phyloP scores from a whole-genome alignment of 2,113 vertebrate genomes.

The Entelurus aequoreus region DNA sequence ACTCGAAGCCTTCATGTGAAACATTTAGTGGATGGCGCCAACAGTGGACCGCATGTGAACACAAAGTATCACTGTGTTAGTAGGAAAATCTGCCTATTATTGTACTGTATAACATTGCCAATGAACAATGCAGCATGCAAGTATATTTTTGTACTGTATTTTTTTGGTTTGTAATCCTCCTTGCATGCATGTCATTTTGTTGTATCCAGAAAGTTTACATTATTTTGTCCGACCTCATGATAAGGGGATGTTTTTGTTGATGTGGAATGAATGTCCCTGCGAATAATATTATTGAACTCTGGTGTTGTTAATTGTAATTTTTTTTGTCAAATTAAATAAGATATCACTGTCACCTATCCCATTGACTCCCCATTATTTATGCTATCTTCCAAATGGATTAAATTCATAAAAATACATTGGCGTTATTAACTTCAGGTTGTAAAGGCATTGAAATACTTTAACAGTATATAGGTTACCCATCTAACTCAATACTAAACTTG shows the following conservation, averaged over 20 bases:
- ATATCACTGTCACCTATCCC: constrained; percentile 1
- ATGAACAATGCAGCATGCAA: constrained; percentile 35
- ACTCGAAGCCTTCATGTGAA: not conserved
- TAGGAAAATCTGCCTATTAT: not conserved
- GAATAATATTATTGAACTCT: not conserved
- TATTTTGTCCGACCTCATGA: not conserved
- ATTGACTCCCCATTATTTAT: not conserved
- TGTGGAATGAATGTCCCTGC: not conserved
- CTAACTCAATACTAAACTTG: too few relatives aligned
- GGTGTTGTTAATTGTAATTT: not conserved
- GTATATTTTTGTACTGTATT: constrained; percentile 51
- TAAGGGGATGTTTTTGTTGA: not conserved
- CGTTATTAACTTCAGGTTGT: too few relatives aligned
- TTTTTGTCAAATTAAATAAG: constrained; percentile 25
- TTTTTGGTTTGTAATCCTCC: constrained; percentile 9
- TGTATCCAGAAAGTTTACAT: not conserved
- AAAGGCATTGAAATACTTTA: too few relatives aligned
- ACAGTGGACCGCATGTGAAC: not conserved
- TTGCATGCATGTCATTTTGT: constrained; percentile 34
- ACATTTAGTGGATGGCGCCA: not conserved
- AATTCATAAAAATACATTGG: too few relatives aligned
- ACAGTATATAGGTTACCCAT: too few relatives aligned
- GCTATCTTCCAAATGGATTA: too few relatives aligned
- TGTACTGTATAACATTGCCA: constrained; percentile 21
- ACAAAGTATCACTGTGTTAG: not conserved